phyloP scores from a whole-genome alignment of 2,113 vertebrate species.

The Embiotoca jacksoni region DNA sequence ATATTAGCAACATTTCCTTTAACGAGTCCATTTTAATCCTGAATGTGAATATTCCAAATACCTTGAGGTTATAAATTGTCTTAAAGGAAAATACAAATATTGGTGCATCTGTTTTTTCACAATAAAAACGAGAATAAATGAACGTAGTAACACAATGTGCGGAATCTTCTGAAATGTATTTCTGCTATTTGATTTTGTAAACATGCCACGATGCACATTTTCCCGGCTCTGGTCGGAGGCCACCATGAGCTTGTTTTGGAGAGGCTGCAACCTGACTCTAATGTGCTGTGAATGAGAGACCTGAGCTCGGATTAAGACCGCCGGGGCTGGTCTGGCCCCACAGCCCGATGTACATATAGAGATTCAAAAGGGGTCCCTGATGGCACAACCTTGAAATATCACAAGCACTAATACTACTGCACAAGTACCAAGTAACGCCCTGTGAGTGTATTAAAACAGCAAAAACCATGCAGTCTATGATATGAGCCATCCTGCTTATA shows the following conservation, averaged over 20 bases:
- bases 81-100: neutral
- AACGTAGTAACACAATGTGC: neutral
- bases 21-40: neutral
- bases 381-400: conserved; percentile 74
- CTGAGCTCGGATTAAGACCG: conserved; percentile 78
- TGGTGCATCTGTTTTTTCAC: neutral
- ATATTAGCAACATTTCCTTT: neutral
- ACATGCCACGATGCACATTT: conserved; percentile 36
- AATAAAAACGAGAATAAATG: neutral
- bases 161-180: conserved; percentile 12
- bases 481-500: conserved; percentile 28
- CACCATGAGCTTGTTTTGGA: conserved; percentile 70
- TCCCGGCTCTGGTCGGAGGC: conserved; percentile 47
- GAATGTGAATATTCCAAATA: neutral
- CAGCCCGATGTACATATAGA: conserved; percentile 48
- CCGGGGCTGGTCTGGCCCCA: conserved; percentile 63
- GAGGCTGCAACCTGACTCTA: conserved; percentile 78
- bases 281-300: conserved; percentile 79
- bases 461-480: conserved; percentile 8
- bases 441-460: conserved; percentile 31
- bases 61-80: too few species aligned
- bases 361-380: conserved; percentile 37
- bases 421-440: conserved; percentile 35
- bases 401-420: conserved; percentile 40
- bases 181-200: conserved; percentile 44